A percentile compares a stretch with the other conserved stretches of the same genome.
phyloP scores from a whole-genome alignment of 2,888 invertebrate genomes.

The Lagria hirta region DNA sequence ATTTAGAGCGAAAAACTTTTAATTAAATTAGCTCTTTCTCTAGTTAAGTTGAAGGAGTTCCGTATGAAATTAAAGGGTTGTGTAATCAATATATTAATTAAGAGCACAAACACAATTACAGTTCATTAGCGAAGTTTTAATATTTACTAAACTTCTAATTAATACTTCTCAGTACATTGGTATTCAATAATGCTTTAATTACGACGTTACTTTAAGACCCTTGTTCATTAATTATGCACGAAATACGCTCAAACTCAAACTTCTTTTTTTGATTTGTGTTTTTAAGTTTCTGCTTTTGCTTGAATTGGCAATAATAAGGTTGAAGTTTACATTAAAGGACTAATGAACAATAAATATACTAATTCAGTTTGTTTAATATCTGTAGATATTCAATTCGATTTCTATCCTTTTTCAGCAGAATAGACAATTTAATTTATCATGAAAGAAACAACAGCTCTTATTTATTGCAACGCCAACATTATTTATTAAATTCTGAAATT shows the following conservation, averaged over 20 bases:
- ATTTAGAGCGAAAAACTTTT: conserved; percentile 18
- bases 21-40: conserved; percentile 33
- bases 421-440: no score
- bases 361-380: no score
- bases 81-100: conserved; percentile 54
- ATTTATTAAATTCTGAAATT: no score
- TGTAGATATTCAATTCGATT: no score
- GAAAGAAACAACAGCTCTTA: no score
- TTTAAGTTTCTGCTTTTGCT: no score
- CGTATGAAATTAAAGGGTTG: conserved; percentile 49
- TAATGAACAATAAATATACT: no score
- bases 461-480: no score
- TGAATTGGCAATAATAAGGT: no score
- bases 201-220: conserved; percentile 29
- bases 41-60: conserved; percentile 42
- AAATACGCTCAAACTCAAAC: conserved; percentile 21
- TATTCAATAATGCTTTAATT: conserved; percentile 46
- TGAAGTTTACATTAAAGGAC: no score
- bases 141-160: conserved; percentile 54
- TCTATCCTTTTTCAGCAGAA: no score
- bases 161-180: conserved; percentile 48
- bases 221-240: conserved; percentile 28
- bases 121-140: conserved; percentile 54
- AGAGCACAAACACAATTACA: conserved; percentile 54
- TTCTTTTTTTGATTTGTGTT: conserved; percentile 26